Evolutionary conservation across 1,140 invertebrate species (phyloP), one percentile per base, ranked within the genome.

Genomic region (Zaprionus africanus): DNA sequence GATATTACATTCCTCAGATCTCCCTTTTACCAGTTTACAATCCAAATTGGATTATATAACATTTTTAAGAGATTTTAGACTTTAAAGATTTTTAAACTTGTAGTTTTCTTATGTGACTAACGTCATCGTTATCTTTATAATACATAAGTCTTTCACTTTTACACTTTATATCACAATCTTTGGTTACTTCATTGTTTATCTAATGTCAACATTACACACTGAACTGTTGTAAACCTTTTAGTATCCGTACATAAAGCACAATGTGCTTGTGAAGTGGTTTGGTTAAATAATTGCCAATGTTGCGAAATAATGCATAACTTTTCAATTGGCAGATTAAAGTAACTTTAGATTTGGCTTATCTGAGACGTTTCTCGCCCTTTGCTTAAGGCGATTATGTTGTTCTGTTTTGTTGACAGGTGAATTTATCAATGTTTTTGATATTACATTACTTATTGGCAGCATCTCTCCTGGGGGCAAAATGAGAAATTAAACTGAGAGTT

Each of bases 401-500:
- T n/a, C n/a, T 41, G 17, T 22, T 24, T 2, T 9, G 9, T 19
- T 51, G 19, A 7, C n/a, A 22, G 4, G 19, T 51, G 9, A 7
- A n/a, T 17, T 46, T 9, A 2, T 17, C n/a, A 17, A 17, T 9
- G 6, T 19, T 17, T 1, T 24, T 13, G 5, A 56, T 56, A 56
- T 17, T 28, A 7, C 17, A 7, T 26, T 26, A 26, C 53, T 56
- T 56, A 54, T 54, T 54, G 53, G 19, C 12, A 24, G 24, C 19
- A 22, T 53, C 9, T 12, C 22, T 24, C 9, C 57, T 43, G 0
- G 15, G 38, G 57, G 36, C 36, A 34, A 4, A 54, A 7, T 64
- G 38, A 7, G 5, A 62, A 69, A 57, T 22, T 69, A 68, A 74
- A 49, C 58, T 34, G 38, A 12, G 53, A 7, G 53, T 19, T 69